Evolutionary conservation across 2,797 vertebrate species (phyloP).

Genomic region (Potorous gilbertii): DNA sequence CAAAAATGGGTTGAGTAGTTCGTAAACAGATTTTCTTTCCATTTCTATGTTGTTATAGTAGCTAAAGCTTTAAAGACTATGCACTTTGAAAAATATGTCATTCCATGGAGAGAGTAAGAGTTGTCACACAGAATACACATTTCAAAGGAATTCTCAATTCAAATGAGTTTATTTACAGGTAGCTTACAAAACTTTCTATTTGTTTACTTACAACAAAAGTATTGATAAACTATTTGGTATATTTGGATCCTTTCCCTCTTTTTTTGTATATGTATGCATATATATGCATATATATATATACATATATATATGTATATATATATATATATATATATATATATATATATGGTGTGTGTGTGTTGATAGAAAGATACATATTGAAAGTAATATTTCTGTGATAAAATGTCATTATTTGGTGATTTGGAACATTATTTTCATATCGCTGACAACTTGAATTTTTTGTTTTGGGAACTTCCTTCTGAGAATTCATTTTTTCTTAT

Average conservation of each 20-base stretch:
- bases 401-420: background rate
- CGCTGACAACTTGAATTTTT: background rate
- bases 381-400: background rate
- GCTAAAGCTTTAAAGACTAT: background rate
- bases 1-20: constrained; percentile 7
- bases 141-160: background rate
- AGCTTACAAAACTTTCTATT: background rate
- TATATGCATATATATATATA: too few species aligned
- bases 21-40: background rate
- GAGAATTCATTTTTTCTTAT: background rate
- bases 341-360: too few species aligned
- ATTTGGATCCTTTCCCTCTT: constrained; percentile 2
- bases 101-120: background rate
- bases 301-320: too few species aligned
- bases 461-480: background rate
- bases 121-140: background rate
- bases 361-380: background rate
- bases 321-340: background rate
- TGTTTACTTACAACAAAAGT: background rate
- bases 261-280: background rate
- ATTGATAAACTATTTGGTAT: background rate
- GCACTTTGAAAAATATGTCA: background rate
- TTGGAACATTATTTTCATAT: background rate
- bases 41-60: background rate
- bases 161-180: background rate